Conservation (phyloP, 2,797 vertebrate genomes). For the Pachyuromys duprasi region DNA sequence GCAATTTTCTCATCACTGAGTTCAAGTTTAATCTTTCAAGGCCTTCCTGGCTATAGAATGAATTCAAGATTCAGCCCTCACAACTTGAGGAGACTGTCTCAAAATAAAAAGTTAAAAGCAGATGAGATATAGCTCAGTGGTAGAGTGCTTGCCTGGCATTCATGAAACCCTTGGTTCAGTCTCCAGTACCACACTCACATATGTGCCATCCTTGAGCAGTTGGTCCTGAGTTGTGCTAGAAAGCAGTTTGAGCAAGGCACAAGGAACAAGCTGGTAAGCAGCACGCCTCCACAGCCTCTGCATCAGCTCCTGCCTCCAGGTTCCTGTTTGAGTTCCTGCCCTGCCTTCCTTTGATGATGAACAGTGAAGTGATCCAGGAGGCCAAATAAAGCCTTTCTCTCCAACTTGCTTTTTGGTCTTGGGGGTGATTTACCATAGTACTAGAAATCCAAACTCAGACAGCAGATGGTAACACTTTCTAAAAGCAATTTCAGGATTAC, state of each 20-base stretch:
- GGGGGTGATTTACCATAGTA: not conserved
- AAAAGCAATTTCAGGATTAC: constrained; percentile 76
- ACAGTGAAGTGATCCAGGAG: not conserved
- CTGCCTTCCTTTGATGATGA: not conserved
- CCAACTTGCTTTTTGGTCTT: not conserved
- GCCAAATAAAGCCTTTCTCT: too few species aligned
- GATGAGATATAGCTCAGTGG: not conserved
- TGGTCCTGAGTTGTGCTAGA: not conserved
- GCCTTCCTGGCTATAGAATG: not conserved
- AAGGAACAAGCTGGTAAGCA: not conserved
- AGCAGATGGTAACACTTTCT: constrained; percentile 50
- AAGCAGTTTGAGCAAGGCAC: not conserved
- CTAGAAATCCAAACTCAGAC: not conserved
- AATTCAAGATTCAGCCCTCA: not conserved
- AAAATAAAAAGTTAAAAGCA: not conserved
- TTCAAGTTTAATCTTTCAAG: not conserved
- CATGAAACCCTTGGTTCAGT: not conserved
- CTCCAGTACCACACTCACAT: not conserved
- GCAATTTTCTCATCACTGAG: not conserved
- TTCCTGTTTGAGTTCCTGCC: not conserved
- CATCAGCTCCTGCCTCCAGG: not conserved
- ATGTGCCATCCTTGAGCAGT: not conserved
- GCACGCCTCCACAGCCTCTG: not conserved
- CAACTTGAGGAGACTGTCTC: not conserved
- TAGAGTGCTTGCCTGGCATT: not conserved